Conservation (phyloP, 2,113 vertebrate genomes). For the Hypanus sabinus region DNA sequence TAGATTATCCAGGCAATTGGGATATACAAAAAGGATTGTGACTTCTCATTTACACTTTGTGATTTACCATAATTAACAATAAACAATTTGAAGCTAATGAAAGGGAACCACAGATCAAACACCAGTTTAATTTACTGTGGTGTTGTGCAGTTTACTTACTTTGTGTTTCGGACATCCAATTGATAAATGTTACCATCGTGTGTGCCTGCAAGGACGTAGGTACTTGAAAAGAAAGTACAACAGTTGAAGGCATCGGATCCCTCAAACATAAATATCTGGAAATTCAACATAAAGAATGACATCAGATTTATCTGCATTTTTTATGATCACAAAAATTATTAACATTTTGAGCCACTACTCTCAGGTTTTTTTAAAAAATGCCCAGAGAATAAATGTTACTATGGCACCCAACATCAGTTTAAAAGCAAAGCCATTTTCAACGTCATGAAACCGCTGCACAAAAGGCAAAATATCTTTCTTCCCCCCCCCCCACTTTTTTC, state of each 20-base stretch:
- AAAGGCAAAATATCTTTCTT: background rate
- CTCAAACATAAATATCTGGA: conserved; percentile 59
- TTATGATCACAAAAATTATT: background rate
- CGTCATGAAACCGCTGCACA: background rate
- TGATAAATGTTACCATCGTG: conserved; percentile 69
- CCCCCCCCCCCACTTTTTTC: background rate
- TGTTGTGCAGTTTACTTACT: conserved; percentile 48
- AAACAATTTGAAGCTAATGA: too few relatives aligned
- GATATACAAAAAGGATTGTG: background rate
- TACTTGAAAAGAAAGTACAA: conserved; percentile 62
- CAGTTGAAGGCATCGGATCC: conserved; percentile 69
- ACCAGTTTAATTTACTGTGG: background rate
- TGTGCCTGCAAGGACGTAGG: conserved; percentile 59
- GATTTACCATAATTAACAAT: background rate
- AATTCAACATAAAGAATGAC: conserved; percentile 20
- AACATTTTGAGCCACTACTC: background rate
- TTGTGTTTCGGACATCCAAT: conserved; percentile 61
- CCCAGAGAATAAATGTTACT: background rate
- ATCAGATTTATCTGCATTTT: background rate
- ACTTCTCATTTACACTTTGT: background rate
- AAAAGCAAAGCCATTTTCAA: background rate
- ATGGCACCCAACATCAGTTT: background rate
- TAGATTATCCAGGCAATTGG: background rate
- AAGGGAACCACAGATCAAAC: background rate
- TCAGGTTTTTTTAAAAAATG: background rate